These are phyloP conservation scores for Struthidea cinerea DNA, from an alignment of 2,113 vertebrate genomes.

Conservation along the genomic window DNA sequence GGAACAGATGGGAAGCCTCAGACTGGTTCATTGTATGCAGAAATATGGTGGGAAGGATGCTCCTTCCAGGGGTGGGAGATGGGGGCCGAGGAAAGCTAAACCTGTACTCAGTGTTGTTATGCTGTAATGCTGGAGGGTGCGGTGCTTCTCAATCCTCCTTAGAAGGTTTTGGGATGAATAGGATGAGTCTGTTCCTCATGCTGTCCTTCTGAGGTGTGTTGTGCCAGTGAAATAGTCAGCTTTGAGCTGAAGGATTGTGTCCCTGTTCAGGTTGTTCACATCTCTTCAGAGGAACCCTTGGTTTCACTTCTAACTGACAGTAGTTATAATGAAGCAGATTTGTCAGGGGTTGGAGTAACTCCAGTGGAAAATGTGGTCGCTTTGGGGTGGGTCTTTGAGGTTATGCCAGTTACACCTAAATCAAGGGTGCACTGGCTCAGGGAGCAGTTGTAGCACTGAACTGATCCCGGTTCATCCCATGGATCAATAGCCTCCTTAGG, in stretches of 20 bases:
- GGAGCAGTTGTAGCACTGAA: neutral
- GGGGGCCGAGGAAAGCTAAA: neutral
- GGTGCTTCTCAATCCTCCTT: neutral
- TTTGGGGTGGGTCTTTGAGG: neutral
- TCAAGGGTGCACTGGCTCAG: neutral
- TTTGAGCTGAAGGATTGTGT: neutral
- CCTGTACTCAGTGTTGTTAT: accelerated
- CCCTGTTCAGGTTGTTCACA: neutral
- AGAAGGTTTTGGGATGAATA: neutral
- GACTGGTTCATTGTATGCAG: neutral
- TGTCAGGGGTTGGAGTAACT: neutral
- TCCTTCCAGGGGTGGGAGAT: neutral
- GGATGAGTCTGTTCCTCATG: accelerated
- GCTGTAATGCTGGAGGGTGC: neutral
- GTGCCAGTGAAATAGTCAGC: neutral
- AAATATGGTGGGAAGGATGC: neutral
- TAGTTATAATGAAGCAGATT: neutral
- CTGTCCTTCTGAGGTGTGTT: neutral
- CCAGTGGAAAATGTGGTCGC: neutral
- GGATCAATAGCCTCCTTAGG: neutral
- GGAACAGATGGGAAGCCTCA: conserved; percentile 5
- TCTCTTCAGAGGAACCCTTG: neutral
- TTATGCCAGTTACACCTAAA: accelerated
- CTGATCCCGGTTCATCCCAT: neutral
- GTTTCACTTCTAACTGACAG: neutral